Evolutionary conservation across 2,888 invertebrate genomes (phyloP).

Genomic region (Tetramorium bicarinatum): DNA sequence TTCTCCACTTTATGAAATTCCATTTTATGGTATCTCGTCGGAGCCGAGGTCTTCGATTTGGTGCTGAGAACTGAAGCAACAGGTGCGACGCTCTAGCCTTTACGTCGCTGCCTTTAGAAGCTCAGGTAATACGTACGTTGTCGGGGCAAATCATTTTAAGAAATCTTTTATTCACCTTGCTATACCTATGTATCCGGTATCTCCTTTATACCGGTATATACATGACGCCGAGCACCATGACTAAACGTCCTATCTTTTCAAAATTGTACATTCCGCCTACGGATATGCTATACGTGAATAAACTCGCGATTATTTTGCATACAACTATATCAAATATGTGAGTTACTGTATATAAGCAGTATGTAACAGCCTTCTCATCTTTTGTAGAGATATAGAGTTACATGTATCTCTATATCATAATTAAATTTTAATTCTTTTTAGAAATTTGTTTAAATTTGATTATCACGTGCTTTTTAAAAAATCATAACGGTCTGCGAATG

Average conservation of each 20-base stretch:
- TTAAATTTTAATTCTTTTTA: background rate
- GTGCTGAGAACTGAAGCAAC: constrained; percentile 85
- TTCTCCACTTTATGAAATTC: constrained; percentile 77
- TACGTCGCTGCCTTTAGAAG: constrained; percentile 79
- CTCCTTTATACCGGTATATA: constrained; percentile 49
- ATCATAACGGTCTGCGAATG: background rate
- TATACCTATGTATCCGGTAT: constrained; percentile 54
- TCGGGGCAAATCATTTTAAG: constrained; percentile 79
- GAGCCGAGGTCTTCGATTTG: constrained; percentile 83
- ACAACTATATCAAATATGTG: constrained; percentile 15
- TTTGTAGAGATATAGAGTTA: background rate
- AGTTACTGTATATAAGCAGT: background rate
- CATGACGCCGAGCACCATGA: constrained; percentile 46
- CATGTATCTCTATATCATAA: background rate
- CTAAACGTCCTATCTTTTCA: constrained; percentile 45
- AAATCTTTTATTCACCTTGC: constrained; percentile 76
- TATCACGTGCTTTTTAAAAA: background rate
- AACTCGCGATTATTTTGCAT: constrained; percentile 5
- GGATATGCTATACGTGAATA: constrained; percentile 21
- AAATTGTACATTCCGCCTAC: constrained; percentile 42
- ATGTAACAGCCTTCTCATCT: background rate
- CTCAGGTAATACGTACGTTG: constrained; percentile 83
- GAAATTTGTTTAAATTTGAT: background rate
- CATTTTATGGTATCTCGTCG: constrained; percentile 76
- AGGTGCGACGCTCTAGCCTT: constrained; percentile 82